Evolutionary conservation across 2,888 invertebrate genomes (phyloP), one percentile per base, ranked within the genome.

Genomic region (Phyllotreta striolata): DNA sequence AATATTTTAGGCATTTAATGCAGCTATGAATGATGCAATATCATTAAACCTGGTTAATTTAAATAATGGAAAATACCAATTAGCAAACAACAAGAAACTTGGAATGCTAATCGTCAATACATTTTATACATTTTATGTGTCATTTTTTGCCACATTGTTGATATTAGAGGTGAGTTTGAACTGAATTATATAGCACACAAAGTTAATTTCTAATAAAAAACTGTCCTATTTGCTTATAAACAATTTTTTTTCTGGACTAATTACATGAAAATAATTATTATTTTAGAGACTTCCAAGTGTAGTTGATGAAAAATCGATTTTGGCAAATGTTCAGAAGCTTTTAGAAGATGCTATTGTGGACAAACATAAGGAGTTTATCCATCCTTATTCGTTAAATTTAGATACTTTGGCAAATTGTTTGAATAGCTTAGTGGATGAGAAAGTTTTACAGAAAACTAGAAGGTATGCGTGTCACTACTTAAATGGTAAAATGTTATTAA

Each of bases 301-400:
- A 61, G 80, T 80, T 68, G 82, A 82, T 4, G 86, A 87, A 72
- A 86, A 86, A 73, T 78, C 80, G 34, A 81, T 87, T 8, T 71
- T 90, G 62, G 84, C 83, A 63, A 80, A 82, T 55, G 82, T 85
- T 1, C 92, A 92, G 76, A 83, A 84, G 74, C 79, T 83, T 12
- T 82, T 87, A 34, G 91, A 91, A 78, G 74, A 77, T 13, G 73
- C 82, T 40, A 76, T 88, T 2, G 77, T 77, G 14, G 73, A 79
- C 39, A 76, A 77, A 58, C n/a, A n/a, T n/a, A 72, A 74, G 9
- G 77, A 78, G 43, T 76, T 80, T 57, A 82, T 85, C 8, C 91
- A 91, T 82, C 91, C 92, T 0, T 91, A 91, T 81, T 87, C 89
- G 70, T 83, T 93, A 63, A 90, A 90, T 43, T 83, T 93, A 69